These are phyloP conservation scores for Leptobrachium leishanense DNA, from an alignment of 2,113 vertebrate genomes.

Conservation along the genomic window DNA sequence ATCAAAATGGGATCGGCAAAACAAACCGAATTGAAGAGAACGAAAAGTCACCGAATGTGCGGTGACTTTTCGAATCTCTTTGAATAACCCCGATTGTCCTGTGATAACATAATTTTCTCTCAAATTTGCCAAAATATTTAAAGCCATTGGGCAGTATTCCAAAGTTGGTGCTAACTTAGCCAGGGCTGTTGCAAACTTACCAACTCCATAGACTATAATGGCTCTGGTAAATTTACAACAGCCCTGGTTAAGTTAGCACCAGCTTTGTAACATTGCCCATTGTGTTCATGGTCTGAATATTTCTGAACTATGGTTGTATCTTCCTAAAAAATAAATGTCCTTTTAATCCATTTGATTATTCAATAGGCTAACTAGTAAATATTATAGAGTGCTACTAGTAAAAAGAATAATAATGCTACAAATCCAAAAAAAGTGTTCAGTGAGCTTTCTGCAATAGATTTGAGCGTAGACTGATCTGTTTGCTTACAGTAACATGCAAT, in stretches of 20 bases:
- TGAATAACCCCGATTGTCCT: too few relatives aligned
- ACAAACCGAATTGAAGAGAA: too few relatives aligned
- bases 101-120: background rate
- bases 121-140: background rate
- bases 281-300: background rate
- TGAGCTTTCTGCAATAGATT: background rate
- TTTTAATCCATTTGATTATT: slow-evolving; percentile 3
- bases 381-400: background rate
- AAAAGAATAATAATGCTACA: background rate
- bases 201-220: too few relatives aligned
- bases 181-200: too few relatives aligned
- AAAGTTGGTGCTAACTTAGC: too few relatives aligned
- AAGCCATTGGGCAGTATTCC: too few relatives aligned
- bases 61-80: too few relatives aligned
- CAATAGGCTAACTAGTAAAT: background rate
- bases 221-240: too few relatives aligned
- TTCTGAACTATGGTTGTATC: background rate
- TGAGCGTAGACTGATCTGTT: background rate
- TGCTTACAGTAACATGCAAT: slow-evolving; percentile 30
- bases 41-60: too few relatives aligned
- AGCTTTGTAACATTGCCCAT: too few relatives aligned
- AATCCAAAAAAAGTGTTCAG: background rate
- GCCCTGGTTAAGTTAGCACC: too few relatives aligned
- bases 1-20: too few relatives aligned
- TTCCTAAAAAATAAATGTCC: background rate